A percentile compares a stretch with the other conserved stretches of the same genome.
Evolutionary conservation across 2,888 invertebrate species (phyloP).

Genomic region (Serrognathus titanus): DNA sequence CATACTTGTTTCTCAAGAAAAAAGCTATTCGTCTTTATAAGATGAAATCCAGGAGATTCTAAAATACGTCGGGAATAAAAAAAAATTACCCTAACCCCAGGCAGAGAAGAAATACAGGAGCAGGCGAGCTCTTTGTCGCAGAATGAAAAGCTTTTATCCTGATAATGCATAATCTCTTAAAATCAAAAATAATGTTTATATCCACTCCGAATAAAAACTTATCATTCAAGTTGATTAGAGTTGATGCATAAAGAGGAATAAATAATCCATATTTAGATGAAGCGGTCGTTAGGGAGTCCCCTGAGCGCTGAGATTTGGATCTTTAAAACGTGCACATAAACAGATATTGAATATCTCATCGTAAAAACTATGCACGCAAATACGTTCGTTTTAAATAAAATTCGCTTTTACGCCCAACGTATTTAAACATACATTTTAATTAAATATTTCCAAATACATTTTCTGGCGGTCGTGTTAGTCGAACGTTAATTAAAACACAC

Average conservation of each 20-base stretch:
- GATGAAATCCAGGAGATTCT: slow-evolving; percentile 9
- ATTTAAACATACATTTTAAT: no score
- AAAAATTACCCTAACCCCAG: slow-evolving; percentile 18
- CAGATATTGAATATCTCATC: slow-evolving; percentile 18
- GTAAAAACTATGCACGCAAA: slow-evolving; percentile 7
- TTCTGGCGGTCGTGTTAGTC: no score
- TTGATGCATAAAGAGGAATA: slow-evolving; percentile 45
- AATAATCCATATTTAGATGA: slow-evolving; percentile 47
- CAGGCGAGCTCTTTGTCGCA: slow-evolving; percentile 15
- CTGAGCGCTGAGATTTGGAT: slow-evolving; percentile 33
- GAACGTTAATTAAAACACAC: no score
- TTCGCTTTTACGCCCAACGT: no score
- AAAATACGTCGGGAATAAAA: slow-evolving; percentile 11
- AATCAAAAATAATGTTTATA: slow-evolving; percentile 45
- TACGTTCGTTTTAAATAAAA: not conserved
- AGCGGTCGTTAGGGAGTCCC: slow-evolving; percentile 44
- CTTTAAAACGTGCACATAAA: slow-evolving; percentile 19
- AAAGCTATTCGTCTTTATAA: not conserved
- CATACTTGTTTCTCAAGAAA: not conserved
- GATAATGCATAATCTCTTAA: slow-evolving; percentile 30
- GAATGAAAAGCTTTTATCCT: slow-evolving; percentile 26
- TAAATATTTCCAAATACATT: no score
- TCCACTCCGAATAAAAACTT: slow-evolving; percentile 42
- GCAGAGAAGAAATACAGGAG: not conserved
- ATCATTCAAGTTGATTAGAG: slow-evolving; percentile 47